Percentiles rank a stretch among this genome's conserved stretches.
These are phyloP conservation scores for Idaea biselata DNA, from an alignment of 2,888 invertebrate species.

Conservation along the genomic window DNA sequence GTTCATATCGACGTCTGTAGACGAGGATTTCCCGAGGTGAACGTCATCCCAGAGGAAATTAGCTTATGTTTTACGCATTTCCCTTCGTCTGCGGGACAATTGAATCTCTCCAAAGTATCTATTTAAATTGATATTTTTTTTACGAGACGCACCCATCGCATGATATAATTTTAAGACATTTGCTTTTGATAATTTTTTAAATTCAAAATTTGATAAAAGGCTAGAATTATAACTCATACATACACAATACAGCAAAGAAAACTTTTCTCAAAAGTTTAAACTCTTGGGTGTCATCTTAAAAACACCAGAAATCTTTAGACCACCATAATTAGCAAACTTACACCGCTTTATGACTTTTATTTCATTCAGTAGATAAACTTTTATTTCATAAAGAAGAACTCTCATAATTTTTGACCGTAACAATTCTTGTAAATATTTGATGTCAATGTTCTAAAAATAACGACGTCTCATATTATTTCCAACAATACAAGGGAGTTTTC, in stretches of 20 bases:
- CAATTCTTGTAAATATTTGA: neutral
- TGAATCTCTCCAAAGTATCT: constrained; percentile 50
- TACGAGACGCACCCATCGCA: constrained; percentile 43
- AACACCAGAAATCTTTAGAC: neutral
- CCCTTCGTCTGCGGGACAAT: constrained; percentile 52
- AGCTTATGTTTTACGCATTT: constrained; percentile 63
- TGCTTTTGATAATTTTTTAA: too few relatives aligned
- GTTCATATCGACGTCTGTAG: constrained; percentile 44
- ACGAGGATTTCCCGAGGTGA: constrained; percentile 54
- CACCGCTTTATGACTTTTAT: neutral
- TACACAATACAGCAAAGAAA: neutral
- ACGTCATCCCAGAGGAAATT: constrained; percentile 67
- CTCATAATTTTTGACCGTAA: neutral
- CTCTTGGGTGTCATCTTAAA: neutral
- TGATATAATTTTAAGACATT: constrained; percentile 39
- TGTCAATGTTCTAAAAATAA: neutral
- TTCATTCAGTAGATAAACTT: neutral
- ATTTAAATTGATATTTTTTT: constrained; percentile 58
- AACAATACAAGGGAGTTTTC: neutral
- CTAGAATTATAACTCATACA: neutral
- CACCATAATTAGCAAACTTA: too few relatives aligned
- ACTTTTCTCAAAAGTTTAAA: neutral
- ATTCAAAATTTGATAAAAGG: neutral
- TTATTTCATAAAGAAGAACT: neutral
- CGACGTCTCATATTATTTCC: neutral